Evolutionary conservation across 2,888 invertebrate species (phyloP), one percentile per base, ranked within the genome.

Genomic region (Dastarcus helophoroides): DNA sequence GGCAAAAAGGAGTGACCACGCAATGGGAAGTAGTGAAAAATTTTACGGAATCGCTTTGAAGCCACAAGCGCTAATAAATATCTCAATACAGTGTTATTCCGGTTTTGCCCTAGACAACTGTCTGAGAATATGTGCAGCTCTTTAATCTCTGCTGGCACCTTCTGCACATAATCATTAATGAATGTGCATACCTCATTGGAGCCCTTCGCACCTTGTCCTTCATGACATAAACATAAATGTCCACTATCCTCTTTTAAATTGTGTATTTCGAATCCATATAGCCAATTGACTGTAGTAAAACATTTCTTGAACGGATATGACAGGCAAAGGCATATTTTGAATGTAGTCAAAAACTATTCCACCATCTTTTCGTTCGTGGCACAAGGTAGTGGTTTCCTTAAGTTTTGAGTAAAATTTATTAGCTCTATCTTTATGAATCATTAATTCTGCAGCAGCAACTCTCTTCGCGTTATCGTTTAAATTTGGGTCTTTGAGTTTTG

Each of bases 271-370:
- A 42, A 42, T 12, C 22, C 39, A 33, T 32, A 37, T 4, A 34
- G 11, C 36, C 4, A 46, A 33, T 26, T 46, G 42, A 12, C 41
- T 26, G 9, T 32, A 26, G 31, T 48, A 44, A 34, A 48, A 44
- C 3, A 44, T 36, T 14, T 44, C 41, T 29, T 45, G 43, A 3
- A 46, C 46, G 10, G 47, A 43, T 17, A 43, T 36, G 8, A 10
- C 11, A 1, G 43, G 44, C n/a, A 46, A 23, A 11, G 39, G 44
- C n/a, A 43, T 25, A 31, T 47, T 46, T 29, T 46, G 41, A 31
- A 44, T 46, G 23, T 33, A 46, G 33, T 44, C 40, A 25, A 42
- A 44, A 14, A 15, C 16, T 15, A 45, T 39, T 17, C 33, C 40
- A 15, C 13, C 35, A 23, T 40, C 35, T 19, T 23, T 14, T 31